Conservation (phyloP, 1,140 invertebrate genomes). For the Elymnias hypermnestra region DNA sequence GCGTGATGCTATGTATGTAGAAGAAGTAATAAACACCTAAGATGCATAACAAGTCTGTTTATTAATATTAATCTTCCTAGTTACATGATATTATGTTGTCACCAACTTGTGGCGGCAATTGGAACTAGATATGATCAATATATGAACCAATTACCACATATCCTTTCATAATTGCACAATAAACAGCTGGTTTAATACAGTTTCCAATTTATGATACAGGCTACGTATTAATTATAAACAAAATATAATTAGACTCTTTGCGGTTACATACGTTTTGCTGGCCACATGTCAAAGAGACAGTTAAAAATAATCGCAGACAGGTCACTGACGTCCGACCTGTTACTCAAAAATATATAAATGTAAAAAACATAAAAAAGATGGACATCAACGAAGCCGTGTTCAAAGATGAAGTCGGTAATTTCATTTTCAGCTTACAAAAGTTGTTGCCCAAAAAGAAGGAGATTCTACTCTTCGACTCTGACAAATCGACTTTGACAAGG, state of each 20-base stretch:
- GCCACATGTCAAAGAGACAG: conserved; percentile 35
- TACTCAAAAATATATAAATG: conserved; percentile 39
- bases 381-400: conserved; percentile 54
- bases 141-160: conserved; percentile 3
- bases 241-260: conserved; percentile 52
- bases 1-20: too few species aligned
- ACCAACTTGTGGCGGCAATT: conserved; percentile 1
- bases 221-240: conserved; percentile 26
- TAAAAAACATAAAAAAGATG: conserved; percentile 44
- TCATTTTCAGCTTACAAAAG: conserved; percentile 47
- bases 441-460: conserved; percentile 60
- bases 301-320: conserved; percentile 51
- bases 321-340: conserved; percentile 56
- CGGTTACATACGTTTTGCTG: conserved; percentile 34
- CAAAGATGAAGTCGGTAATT: conserved; percentile 55
- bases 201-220: not conserved
- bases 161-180: conserved; percentile 5
- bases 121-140: conserved; percentile 1
- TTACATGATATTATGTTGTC: not conserved
- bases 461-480: conserved; percentile 36
- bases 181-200: not conserved
- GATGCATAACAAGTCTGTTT: not conserved
- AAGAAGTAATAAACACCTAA: too few species aligned
- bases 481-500: conserved; percentile 34
- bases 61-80: not conserved